Conservation (phyloP, 2,888 invertebrate species). For the Ennomos quercinarius region DNA sequence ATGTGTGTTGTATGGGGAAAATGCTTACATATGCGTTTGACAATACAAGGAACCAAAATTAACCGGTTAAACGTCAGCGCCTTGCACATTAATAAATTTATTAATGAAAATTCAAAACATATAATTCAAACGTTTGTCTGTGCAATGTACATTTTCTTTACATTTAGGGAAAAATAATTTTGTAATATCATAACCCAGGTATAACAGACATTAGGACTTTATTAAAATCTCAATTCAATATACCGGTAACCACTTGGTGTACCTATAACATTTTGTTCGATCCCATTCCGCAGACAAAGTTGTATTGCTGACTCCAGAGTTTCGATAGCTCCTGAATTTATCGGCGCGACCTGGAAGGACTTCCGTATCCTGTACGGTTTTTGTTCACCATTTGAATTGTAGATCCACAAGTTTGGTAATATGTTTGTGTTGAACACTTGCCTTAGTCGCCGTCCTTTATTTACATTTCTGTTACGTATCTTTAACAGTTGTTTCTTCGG, state of each 20-base stretch:
- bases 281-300: constrained; percentile 32
- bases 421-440: constrained; percentile 52
- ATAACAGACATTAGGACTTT: background rate
- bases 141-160: too few species aligned
- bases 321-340: constrained; percentile 59
- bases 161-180: too few species aligned
- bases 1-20: too few species aligned
- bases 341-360: constrained; percentile 56
- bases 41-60: too few species aligned
- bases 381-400: constrained; percentile 58
- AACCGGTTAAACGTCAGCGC: too few species aligned
- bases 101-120: too few species aligned
- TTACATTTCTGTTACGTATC: constrained; percentile 47
- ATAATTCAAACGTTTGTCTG: too few species aligned
- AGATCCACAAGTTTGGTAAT: constrained; percentile 56
- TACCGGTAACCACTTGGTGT: background rate
- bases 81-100: too few species aligned
- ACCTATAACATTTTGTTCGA: constrained; percentile 28
- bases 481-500: constrained; percentile 42
- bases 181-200: too few species aligned
- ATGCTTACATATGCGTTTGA: too few species aligned
- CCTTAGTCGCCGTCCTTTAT: constrained; percentile 40
- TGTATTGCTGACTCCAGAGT: constrained; percentile 40
- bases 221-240: constrained; percentile 8
- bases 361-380: constrained; percentile 55